Conservation (phyloP, 1,140 invertebrate species). For the Apis mellifera region Amel_HAv3.1 CM009937.2:451501-452000, state of each 20-base stretch:
- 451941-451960: too few species aligned
- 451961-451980: too few species aligned
- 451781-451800: not conserved
- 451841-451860: not conserved
- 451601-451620: too few species aligned
- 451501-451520: too few species aligned
- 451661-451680: too few species aligned
- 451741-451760: not conserved
- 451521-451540: too few species aligned
- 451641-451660: too few species aligned
- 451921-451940: constrained; percentile 12
- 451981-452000: not conserved
- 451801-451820: not conserved
- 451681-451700: not conserved
- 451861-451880: not conserved
- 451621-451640: too few species aligned
- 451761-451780: not conserved
- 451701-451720: not conserved
- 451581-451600: too few species aligned
- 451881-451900: constrained; percentile 14
- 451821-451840: not conserved
- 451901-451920: constrained; percentile 16
- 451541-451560: too few species aligned
- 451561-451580: too few species aligned
- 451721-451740: not conserved